Conservation (phyloP, 1,140 invertebrate species). For the Eciton burchellii region DNA sequence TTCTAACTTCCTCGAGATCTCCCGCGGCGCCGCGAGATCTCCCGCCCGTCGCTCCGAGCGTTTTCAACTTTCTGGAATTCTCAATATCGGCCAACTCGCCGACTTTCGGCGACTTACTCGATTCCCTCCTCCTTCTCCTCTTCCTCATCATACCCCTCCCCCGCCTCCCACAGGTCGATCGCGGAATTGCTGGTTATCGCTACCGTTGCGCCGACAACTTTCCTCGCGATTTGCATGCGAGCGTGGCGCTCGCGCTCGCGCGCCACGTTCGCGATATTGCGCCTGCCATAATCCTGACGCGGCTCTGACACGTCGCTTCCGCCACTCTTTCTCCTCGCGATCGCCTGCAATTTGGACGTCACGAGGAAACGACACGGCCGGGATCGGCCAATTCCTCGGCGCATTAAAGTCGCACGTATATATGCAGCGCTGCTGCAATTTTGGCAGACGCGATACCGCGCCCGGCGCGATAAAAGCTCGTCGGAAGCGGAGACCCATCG, state of each 20-base stretch:
- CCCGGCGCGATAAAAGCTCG: slow-evolving; percentile 68
- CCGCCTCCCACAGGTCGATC: too few species aligned
- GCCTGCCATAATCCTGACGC: slow-evolving; percentile 52
- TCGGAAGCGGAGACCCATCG: slow-evolving; percentile 53
- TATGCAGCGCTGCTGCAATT: slow-evolving; percentile 67
- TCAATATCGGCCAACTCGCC: slow-evolving; percentile 37
- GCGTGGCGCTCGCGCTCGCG: slow-evolving; percentile 1
- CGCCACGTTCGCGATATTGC: slow-evolving; percentile 41
- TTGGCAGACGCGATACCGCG: slow-evolving; percentile 71
- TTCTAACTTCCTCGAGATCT: slow-evolving; percentile 22
- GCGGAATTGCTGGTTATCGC: slow-evolving; percentile 13
- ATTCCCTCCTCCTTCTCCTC: neutral
- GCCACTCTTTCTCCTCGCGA: slow-evolving; percentile 61
- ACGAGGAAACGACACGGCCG: slow-evolving; percentile 31
- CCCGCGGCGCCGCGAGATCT: neutral
- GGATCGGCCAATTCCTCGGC: slow-evolving; percentile 56
- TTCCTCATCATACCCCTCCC: too few species aligned
- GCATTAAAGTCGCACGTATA: slow-evolving; percentile 65
- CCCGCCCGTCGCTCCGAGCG: neutral
- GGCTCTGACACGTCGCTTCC: slow-evolving; percentile 62
- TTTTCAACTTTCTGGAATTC: slow-evolving; percentile 38
- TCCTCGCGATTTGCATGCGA: slow-evolving; percentile 41
- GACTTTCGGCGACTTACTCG: slow-evolving; percentile 1
- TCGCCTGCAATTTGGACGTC: slow-evolving; percentile 72
- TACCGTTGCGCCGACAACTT: slow-evolving; percentile 13